Conservation (phyloP, 2,113 vertebrate genomes). For the Lophochroa leadbeateri region DNA sequence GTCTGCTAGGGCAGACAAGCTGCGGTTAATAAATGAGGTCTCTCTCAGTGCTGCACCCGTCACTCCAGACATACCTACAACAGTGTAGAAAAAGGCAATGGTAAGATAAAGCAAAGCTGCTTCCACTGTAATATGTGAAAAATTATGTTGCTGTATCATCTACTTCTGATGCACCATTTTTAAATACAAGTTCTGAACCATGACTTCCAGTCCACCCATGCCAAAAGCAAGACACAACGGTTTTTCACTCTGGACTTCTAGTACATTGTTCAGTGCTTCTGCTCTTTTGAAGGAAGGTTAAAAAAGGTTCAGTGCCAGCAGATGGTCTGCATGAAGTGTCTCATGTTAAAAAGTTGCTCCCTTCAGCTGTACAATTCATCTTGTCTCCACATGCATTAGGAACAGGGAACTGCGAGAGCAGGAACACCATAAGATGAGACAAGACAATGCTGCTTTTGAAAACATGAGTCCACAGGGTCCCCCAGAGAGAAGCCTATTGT, state of each 20-base stretch:
- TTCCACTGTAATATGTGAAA: neutral
- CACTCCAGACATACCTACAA: slow-evolving; percentile 80
- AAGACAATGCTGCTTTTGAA: neutral
- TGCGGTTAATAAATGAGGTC: slow-evolving; percentile 83
- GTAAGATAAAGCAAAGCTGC: neutral
- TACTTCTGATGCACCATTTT: neutral
- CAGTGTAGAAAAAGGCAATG: neutral
- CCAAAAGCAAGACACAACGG: neutral
- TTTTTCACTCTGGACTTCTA: neutral
- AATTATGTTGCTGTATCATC: neutral
- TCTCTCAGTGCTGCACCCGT: slow-evolving; percentile 80
- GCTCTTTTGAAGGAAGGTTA: neutral
- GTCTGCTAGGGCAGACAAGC: slow-evolving; percentile 82
- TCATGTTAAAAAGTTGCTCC: neutral
- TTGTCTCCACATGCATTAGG: neutral
- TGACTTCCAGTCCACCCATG: neutral
- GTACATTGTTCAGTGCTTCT: neutral
- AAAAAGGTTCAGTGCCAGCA: neutral
- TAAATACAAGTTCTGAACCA: neutral
- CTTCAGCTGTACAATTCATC: neutral
- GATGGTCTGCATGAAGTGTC: neutral
- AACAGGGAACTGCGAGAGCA: neutral
- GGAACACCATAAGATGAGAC: neutral
- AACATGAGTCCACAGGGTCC: neutral
- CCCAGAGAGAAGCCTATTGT: neutral